Conservation (phyloP, 2,797 vertebrate genomes). For the Pseudochaenichthys georgianus region DNA sequence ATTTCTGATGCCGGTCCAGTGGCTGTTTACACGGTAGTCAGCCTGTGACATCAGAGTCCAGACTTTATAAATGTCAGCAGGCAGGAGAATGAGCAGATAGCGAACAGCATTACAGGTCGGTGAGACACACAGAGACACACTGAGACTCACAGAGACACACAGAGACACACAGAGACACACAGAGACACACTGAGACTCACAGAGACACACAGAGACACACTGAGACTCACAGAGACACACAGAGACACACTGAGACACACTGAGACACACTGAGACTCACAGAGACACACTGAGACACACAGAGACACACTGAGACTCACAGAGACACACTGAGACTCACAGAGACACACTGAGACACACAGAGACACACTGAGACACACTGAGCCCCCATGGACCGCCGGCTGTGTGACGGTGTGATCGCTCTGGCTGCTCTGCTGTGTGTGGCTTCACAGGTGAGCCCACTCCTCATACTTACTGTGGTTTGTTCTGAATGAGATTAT, state of each 20-base stretch:
- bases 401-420: conserved; percentile 46
- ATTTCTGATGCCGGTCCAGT: conserved; percentile 83
- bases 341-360: too few relatives aligned
- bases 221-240: too few relatives aligned
- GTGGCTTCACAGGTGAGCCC: conserved; percentile 76
- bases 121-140: conserved; percentile 41
- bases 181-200: conserved; percentile 41
- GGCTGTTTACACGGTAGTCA: conserved; percentile 85
- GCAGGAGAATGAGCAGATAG: conserved; percentile 72
- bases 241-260: too few relatives aligned
- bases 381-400: conserved; percentile 68
- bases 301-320: too few relatives aligned
- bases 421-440: conserved; percentile 70
- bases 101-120: conserved; percentile 64
- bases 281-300: too few relatives aligned
- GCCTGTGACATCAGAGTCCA: conserved; percentile 85
- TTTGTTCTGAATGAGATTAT: neutral
- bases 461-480: neutral
- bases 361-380: conserved; percentile 39
- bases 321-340: conserved; percentile 9
- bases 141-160: neutral
- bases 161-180: too few relatives aligned
- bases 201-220: neutral
- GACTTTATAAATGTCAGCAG: conserved; percentile 86
- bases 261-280: conserved; percentile 43